phyloP scores from a whole-genome alignment of 2,888 invertebrate genomes.

The Himalopsyche kuldschensis region DNA sequence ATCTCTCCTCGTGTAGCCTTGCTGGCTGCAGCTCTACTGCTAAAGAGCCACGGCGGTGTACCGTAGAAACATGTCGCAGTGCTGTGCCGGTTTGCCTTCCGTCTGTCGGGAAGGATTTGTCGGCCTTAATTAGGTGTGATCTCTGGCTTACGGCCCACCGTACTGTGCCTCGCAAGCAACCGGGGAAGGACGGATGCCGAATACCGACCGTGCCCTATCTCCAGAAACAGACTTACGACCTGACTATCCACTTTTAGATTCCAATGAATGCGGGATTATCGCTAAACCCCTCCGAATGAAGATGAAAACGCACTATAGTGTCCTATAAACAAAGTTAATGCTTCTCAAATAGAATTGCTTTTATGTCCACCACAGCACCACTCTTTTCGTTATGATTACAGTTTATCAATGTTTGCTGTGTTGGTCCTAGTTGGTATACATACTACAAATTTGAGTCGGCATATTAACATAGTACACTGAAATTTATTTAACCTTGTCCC shows the following conservation, averaged over 20 bases:
- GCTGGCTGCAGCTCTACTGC: not conserved
- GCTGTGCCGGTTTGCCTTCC: not conserved
- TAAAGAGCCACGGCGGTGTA: not conserved
- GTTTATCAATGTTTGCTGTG: too few species aligned
- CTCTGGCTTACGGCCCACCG: slow-evolving; percentile 13
- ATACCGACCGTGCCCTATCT: not conserved
- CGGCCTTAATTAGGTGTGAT: slow-evolving; percentile 26
- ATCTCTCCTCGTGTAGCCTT: not conserved
- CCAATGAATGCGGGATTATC: not conserved
- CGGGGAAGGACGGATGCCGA: not conserved
- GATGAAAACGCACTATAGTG: not conserved
- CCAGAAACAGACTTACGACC: not conserved
- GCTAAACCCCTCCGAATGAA: not conserved
- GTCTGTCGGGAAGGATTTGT: not conserved
- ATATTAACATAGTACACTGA: too few species aligned
- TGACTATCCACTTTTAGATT: not conserved
- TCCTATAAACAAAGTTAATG: not conserved
- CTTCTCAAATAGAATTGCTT: too few species aligned
- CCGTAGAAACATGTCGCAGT: not conserved
- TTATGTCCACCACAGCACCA: too few species aligned
- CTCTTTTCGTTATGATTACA: too few species aligned
- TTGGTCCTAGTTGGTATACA: too few species aligned
- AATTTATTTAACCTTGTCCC: too few species aligned
- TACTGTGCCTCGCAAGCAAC: not conserved
- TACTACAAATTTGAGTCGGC: too few species aligned